These are phyloP conservation scores for Atherinosoma microstoma DNA, from an alignment of 2,797 vertebrate species.

Conservation along the genomic window DNA sequence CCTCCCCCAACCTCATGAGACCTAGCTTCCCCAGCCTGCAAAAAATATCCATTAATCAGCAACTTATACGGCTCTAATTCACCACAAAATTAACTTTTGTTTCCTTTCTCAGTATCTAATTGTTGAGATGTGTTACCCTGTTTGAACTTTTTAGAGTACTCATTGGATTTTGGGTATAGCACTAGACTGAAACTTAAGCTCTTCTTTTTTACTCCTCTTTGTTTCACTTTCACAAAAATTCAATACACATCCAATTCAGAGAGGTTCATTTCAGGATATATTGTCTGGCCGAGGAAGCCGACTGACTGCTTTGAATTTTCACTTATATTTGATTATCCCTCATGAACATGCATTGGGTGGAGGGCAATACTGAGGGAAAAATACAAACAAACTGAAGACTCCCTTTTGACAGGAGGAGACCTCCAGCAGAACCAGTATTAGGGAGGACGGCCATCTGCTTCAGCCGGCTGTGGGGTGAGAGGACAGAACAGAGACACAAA, in stretches of 20 bases:
- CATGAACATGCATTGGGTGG: neutral
- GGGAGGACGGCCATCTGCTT: slow-evolving; percentile 1
- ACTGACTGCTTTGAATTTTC: neutral
- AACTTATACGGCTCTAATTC: neutral
- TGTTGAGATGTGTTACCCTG: too few relatives aligned
- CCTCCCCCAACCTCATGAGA: neutral
- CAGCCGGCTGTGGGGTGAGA: neutral
- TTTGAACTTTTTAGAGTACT: too few relatives aligned
- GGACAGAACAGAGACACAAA: neutral
- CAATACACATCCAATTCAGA: neutral
- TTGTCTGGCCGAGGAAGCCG: neutral
- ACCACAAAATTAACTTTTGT: neutral
- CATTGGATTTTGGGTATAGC: too few relatives aligned
- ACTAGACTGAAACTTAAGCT: too few relatives aligned
- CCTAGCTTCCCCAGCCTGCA: neutral
- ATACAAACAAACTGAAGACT: neutral
- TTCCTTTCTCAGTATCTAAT: neutral
- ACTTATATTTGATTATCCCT: neutral
- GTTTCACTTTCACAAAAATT: neutral
- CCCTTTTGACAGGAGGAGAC: neutral
- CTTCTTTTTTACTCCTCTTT: too few relatives aligned
- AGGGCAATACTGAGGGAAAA: neutral
- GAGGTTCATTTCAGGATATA: neutral
- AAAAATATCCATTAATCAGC: neutral
- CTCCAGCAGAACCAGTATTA: neutral